Evolutionary conservation across 2,113 vertebrate species (phyloP).

Genomic region (Cavia porcellus): DNA sequence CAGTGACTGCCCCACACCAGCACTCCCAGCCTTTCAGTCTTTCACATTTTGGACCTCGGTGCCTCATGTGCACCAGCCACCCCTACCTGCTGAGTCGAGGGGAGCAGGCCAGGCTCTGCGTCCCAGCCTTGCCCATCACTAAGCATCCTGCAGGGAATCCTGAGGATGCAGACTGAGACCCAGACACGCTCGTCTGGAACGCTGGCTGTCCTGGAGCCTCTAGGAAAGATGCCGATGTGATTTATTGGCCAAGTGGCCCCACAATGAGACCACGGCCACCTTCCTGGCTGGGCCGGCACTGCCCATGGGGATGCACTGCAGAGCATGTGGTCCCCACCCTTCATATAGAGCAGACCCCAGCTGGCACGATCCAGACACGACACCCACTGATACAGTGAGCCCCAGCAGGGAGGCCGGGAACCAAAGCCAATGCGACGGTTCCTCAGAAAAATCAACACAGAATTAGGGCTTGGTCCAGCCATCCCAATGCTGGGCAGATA

Average conservation of each 20-base stretch:
- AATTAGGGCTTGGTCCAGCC: too few relatives aligned
- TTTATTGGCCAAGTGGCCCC: neutral
- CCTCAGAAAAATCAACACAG: neutral
- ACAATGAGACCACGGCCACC: rapidly evolving
- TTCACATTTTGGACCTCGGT: neutral
- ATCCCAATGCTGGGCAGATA: neutral
- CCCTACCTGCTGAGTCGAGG: rapidly evolving
- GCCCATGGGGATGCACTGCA: neutral
- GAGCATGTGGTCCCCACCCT: neutral
- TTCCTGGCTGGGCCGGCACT: neutral
- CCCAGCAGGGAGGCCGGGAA: neutral
- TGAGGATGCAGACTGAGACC: neutral
- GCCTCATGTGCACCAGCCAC: too few relatives aligned
- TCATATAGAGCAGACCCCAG: too few relatives aligned
- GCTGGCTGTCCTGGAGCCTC: neutral
- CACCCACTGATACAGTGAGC: too few relatives aligned
- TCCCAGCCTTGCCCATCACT: neutral
- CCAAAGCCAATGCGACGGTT: too few relatives aligned
- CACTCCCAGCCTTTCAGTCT: neutral
- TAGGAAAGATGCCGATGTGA: neutral
- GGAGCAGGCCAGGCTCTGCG: neutral
- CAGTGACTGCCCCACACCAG: neutral
- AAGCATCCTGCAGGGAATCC: too few relatives aligned
- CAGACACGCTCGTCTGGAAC: neutral
- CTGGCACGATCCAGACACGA: too few relatives aligned